Percentiles rank a stretch among this genome's conserved stretches.
Evolutionary conservation across 2,888 invertebrate species (phyloP).

Genomic region (Drosophila subsilvestris): DNA sequence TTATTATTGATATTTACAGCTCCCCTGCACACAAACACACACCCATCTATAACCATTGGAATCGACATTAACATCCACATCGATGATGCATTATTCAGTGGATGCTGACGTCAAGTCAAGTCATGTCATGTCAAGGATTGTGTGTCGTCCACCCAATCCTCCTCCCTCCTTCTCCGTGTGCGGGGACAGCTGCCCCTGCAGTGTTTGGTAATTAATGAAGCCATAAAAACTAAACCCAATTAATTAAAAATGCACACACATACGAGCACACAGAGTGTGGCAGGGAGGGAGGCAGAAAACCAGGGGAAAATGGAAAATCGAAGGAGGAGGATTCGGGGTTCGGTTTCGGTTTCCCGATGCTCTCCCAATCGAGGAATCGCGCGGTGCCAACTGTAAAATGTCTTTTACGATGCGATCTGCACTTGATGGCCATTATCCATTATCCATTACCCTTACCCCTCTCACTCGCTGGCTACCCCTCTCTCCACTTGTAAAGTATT

Average conservation of each 20-base stretch:
- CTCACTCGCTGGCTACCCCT: constrained; percentile 2
- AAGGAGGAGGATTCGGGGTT: constrained; percentile 1
- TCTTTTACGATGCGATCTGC: constrained; percentile 76
- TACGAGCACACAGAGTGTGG: background rate
- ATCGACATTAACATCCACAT: constrained; percentile 27
- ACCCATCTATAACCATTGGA: background rate
- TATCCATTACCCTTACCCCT: constrained; percentile 37
- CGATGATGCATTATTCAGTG: constrained; percentile 77
- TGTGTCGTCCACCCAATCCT: background rate
- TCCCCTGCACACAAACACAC: constrained; percentile 23
- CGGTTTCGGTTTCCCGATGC: background rate
- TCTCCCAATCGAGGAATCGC: constrained; percentile 39
- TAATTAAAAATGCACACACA: constrained; percentile 81
- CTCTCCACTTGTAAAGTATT: constrained; percentile 61
- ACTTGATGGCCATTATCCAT: constrained; percentile 76
- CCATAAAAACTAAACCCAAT: constrained; percentile 82
- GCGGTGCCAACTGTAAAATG: constrained; percentile 75
- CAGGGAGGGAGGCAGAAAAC: background rate
- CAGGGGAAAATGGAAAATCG: constrained; percentile 14
- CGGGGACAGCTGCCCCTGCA: constrained; percentile 44
- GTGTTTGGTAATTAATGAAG: constrained; percentile 80
- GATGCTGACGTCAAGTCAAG: constrained; percentile 75
- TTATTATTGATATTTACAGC: constrained; percentile 80
- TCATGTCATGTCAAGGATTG: constrained; percentile 69
- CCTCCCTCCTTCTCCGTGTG: background rate